Evolutionary conservation across 2,113 vertebrate species (phyloP), one percentile per base, ranked within the genome.

Genomic region (Pampusana beccarii): DNA sequence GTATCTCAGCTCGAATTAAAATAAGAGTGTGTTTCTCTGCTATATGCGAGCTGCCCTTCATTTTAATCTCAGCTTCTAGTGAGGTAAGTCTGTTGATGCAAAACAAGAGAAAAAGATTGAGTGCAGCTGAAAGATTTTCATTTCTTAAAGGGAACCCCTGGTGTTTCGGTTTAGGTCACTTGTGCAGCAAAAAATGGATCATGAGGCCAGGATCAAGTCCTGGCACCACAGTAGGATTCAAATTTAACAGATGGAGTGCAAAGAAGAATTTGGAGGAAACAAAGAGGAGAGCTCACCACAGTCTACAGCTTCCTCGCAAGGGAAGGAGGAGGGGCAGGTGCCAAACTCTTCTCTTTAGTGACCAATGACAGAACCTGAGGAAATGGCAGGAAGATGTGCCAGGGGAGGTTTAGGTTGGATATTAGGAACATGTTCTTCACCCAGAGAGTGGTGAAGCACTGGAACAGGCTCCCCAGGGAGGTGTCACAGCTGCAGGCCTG

Each of bases 1-100:
- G 29, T 31, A 60, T 78, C 48, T 53, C n/a, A 80, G 6, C 57
- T 84, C 70, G 87, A 92, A 92, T 33, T 67, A 56, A 92, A 96
- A 87, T 53, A 38, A 90, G 17, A 88, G 7, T 50, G 20, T 92
- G 10, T 54, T 92, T 92, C 60, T 82, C 44, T 80, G 42, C 20
- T 64, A 3, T 46, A 34, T 87, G 40, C 40, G 69, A 53, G 9
- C 28, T 88, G 26, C 44, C 24, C 9, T 88, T 89, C 54, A 16
- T 81, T 93, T 72, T 81, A 89, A 87, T 60, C 44, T 16, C 42
- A 71, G 17, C n/a, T 28, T 62, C 19, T 75, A 56, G 50, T 5
- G 5, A 85, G 51, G 13, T 31, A 79, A 84, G 13, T 57, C 38
- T 66, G 23, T 31, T 90, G 42, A 92, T 88, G 31, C 15, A 90